Evolutionary conservation across 2,888 invertebrate species (phyloP).

Genomic region (Agrenia bidenticulata): DNA sequence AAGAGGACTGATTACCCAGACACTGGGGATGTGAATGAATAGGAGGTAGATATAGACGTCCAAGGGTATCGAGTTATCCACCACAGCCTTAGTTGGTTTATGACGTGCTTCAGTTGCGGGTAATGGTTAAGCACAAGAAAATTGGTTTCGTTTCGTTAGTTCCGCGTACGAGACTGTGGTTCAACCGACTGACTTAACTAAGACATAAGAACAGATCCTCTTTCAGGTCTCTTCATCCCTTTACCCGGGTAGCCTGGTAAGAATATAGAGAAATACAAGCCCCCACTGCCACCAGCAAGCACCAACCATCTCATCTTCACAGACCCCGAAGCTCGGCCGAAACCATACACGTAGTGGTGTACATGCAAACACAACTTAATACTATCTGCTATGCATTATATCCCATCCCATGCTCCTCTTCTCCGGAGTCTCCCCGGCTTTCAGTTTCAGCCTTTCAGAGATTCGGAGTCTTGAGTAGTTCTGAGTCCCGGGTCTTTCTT

Average conservation of each 20-base stretch:
- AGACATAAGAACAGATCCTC: constrained; percentile 25
- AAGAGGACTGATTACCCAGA: too few species aligned
- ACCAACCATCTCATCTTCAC: background rate
- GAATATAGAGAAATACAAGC: background rate
- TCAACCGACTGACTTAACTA: constrained; percentile 28
- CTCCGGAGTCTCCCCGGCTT: background rate
- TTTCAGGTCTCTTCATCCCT: constrained; percentile 17
- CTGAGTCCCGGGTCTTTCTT: too few species aligned
- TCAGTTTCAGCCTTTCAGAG: too few species aligned
- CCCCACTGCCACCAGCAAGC: background rate
- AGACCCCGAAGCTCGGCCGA: too few species aligned
- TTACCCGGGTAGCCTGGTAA: constrained; percentile 14
- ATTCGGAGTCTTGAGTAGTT: too few species aligned
- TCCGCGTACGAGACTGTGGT: constrained; percentile 29
- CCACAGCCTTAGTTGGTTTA: constrained; percentile 6
- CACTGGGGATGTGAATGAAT: background rate
- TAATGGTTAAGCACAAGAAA: constrained; percentile 18
- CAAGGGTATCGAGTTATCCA: background rate
- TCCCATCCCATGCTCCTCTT: background rate
- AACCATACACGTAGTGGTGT: too few species aligned
- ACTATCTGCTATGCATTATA: too few species aligned
- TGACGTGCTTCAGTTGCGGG: constrained; percentile 15
- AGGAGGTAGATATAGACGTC: background rate
- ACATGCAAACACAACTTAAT: too few species aligned
- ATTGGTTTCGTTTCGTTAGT: constrained; percentile 36